Evolutionary conservation across 2,797 vertebrate species (phyloP).

Genomic region (Eulemur coronatus): DNA sequence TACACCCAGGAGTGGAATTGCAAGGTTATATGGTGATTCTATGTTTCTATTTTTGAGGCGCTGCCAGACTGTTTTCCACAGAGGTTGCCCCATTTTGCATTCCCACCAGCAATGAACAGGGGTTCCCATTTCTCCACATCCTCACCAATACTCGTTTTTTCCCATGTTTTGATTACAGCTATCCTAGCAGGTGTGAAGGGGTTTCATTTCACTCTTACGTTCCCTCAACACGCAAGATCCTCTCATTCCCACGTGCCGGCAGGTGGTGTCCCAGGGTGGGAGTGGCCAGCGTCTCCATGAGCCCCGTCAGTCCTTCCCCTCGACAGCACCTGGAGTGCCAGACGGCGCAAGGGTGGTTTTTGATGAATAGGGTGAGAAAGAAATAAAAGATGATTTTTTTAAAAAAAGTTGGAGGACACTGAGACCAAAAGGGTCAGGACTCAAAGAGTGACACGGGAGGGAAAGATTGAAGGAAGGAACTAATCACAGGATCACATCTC

Average conservation of each 20-base stretch:
- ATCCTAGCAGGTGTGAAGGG: neutral
- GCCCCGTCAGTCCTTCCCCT: fast-evolving
- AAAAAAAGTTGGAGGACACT: neutral
- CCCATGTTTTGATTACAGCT: neutral
- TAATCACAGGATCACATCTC: neutral
- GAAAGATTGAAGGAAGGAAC: neutral
- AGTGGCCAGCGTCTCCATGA: fast-evolving
- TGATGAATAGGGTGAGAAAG: neutral
- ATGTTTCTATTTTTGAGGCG: neutral
- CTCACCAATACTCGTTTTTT: neutral
- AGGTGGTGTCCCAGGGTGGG: fast-evolving
- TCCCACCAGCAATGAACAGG: neutral
- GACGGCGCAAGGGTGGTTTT: neutral
- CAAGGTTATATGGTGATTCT: neutral
- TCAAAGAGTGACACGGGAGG: neutral
- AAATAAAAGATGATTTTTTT: neutral
- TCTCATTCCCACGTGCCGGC: fast-evolving
- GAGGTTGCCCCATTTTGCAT: neutral
- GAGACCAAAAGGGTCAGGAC: neutral
- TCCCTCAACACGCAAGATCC: neutral
- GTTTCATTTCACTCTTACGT: neutral
- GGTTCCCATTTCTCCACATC: neutral
- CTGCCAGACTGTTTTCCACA: neutral
- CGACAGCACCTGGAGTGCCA: neutral
- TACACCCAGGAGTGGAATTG: neutral